Base-by-base conservation (phyloP, 1,140 invertebrate species). In the Cepaea nemoralis region DNA sequence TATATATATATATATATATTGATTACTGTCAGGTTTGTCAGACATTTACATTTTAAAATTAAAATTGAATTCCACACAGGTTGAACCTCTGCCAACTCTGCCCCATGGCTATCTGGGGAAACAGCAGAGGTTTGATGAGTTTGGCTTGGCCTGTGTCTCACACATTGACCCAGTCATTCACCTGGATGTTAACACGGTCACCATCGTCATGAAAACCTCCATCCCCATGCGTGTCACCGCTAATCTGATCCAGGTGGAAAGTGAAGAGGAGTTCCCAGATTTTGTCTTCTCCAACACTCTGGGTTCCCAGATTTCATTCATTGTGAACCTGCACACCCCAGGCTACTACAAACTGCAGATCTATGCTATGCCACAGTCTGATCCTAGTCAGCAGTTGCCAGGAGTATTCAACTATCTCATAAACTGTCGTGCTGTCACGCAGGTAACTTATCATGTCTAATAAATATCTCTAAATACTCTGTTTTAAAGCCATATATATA, bases 331-430 rank as follows among this genome's bases (percentile, higher is more conserved):
- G 48, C 88, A 90, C 16, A 73, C 79, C 22, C 63, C 83, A 12
- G 91, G 91, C 3, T 89, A 91, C 83, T 92, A 89, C 87, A 92
- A 92, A 82, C 85, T 92, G 14, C 90, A 91, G 85, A 86, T 92
- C 67, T 92, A 90, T 78, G 90, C 90, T 19, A 86, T 90, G 48
- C 89, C 90, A 22, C 83, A 85, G 67, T 33, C 80, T 35, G 90
- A 92, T 74, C 82, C 85, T 0, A 89, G 86, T 79, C 90, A 91
- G 79, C 86, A 88, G 48, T 83, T 92, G 40, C 91, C 91, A 22
- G 91, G 90, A 24, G 90, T 91, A n/a, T n/a, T n/a, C n/a, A n/a
- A n/a, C n/a, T n/a, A n/a, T n/a, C n/a, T n/a, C n/a, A n/a, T n/a
- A n/a, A n/a, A n/a, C n/a, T n/a, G n/a, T n/a, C n/a, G n/a, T n/a